Percentiles rank a stretch among this genome's conserved stretches.
These are phyloP conservation scores for Poeciliopsis infans DNA, from an alignment of 2,797 vertebrate species.

Conservation along the genomic window DNA sequence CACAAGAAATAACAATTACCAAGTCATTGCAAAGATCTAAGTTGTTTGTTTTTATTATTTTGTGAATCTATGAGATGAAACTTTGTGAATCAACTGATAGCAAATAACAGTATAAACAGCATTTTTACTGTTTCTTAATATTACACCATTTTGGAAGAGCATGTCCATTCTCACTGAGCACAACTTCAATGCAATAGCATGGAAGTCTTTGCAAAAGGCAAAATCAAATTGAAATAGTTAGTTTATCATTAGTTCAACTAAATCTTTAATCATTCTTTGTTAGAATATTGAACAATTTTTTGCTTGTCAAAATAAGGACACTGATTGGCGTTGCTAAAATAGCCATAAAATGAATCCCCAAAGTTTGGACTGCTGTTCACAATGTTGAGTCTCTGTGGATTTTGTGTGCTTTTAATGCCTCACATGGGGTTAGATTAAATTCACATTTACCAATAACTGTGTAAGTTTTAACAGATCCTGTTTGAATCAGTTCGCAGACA, in stretches of 20 bases:
- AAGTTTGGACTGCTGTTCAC: background rate
- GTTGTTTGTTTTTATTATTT: constrained; percentile 36
- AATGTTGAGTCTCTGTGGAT: background rate
- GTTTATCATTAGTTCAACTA: background rate
- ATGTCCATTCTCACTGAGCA: background rate
- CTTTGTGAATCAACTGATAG: background rate
- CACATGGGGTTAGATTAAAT: background rate
- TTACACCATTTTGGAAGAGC: background rate
- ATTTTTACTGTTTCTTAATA: background rate
- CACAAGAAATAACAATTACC: constrained; percentile 35
- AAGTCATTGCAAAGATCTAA: constrained; percentile 20
- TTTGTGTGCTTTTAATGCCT: background rate
- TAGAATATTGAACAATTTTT: background rate
- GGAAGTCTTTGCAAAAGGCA: background rate
- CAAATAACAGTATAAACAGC: background rate
- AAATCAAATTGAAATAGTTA: background rate
- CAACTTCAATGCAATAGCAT: background rate
- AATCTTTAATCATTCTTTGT: background rate
- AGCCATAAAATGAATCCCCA: background rate
- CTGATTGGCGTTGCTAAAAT: background rate
- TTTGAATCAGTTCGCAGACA: background rate
- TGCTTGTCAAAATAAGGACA: background rate
- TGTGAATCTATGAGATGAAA: constrained; percentile 22
- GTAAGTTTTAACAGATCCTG: background rate
- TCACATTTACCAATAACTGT: background rate